Evolutionary conservation across 2,113 vertebrate genomes (phyloP).

Genomic region (Ceratotherium simum): DNA sequence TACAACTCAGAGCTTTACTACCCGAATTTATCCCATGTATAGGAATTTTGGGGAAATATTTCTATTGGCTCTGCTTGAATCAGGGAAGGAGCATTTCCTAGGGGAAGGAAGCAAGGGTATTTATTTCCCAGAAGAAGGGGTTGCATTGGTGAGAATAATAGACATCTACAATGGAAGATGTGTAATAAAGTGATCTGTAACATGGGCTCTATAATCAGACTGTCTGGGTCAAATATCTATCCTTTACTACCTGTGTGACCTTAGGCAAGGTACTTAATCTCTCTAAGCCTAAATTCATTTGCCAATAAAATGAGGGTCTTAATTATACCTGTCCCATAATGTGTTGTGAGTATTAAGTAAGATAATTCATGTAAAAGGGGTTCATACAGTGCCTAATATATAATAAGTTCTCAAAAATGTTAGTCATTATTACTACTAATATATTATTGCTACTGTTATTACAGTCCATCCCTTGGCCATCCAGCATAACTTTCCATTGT

Average conservation of each 20-base stretch:
- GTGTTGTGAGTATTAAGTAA: slow-evolving; percentile 5
- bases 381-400: neutral
- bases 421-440: neutral
- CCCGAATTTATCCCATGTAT: neutral
- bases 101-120: neutral
- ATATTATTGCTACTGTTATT: neutral
- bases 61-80: slow-evolving; percentile 12
- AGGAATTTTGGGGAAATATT: slow-evolving; percentile 51
- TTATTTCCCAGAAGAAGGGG: slow-evolving; percentile 9
- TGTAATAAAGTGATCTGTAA: neutral
- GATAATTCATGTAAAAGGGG: neutral
- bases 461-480: neutral
- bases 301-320: neutral
- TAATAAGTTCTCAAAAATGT: neutral
- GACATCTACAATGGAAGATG: neutral
- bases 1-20: slow-evolving; percentile 9
- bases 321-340: slow-evolving; percentile 23
- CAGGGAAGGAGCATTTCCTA: slow-evolving; percentile 15
- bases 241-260: neutral
- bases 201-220: neutral
- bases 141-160: neutral
- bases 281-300: slow-evolving; percentile 7
- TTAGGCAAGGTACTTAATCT: neutral
- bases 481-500: neutral
- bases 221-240: neutral